Evolutionary conservation across 2,797 vertebrate genomes (phyloP), one percentile per base, ranked within the genome.

Genomic region (Notolabrus celidotus): DNA sequence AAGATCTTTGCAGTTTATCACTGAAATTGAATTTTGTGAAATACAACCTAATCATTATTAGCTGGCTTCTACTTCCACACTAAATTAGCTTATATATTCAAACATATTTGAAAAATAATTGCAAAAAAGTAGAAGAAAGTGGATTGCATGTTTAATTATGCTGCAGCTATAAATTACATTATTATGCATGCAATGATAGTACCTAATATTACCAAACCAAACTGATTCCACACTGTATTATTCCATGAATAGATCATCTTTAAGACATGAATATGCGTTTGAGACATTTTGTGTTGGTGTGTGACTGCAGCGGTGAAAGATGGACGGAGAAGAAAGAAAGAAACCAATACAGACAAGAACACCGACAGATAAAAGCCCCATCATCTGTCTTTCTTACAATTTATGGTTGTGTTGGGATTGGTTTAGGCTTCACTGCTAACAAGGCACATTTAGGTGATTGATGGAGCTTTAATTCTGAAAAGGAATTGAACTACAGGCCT

Each of bases 401-500:
- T 84, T 73, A 90, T 84, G 86, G 74, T 74, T 70, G 69, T 77
- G 71, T 84, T 81, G 86, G 85, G 86, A 86, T 81, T 84, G 83
- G 80, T 80, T 62, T 20, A 76, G 47, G 72, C 75, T 73, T 70
- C 73, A 2, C 74, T 53, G 83, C 82, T 92, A 92, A 92, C 80
- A 83, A 90, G 88, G 74, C 86, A 68, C 80, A 67, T 38, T 15
- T 72, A 50, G 67, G 75, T 91, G 86, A 92, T 90, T 75, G 81
- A 92, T 90, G 82, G 69, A 39, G 72, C 74, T 88, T 87, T 89
- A 87, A 91, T 88, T 91, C 82, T 88, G 85, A 82, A 70, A 80
- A 86, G 83, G 86, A 91, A 91, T 88, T 87, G 88, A 90, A 91
- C 86, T 84, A 86, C 80, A 84, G 82, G 78, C 80, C 76, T 67